phyloP scores from a whole-genome alignment of 2,797 vertebrate species.

The Neoniphon sammara region DNA sequence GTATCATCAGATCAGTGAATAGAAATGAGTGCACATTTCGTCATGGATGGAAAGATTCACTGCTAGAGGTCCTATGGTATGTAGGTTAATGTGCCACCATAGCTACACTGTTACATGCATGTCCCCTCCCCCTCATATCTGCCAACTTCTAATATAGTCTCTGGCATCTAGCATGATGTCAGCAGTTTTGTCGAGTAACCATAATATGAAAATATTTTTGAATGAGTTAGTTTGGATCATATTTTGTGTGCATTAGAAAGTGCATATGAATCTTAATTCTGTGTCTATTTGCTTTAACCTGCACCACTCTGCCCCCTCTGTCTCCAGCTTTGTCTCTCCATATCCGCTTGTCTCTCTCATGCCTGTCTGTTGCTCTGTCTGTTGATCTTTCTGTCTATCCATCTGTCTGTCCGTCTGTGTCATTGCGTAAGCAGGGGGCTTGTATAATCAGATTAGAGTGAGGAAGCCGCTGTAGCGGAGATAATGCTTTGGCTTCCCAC shows the following conservation, averaged over 20 bases:
- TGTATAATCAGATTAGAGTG: constrained; percentile 80
- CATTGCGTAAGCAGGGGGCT: constrained; percentile 75
- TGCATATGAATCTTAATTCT: not conserved
- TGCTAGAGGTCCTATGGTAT: constrained; percentile 48
- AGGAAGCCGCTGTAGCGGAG: constrained; percentile 75
- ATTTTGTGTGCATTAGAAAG: not conserved
- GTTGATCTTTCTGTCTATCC: constrained; percentile 27
- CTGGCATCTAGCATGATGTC: constrained; percentile 4
- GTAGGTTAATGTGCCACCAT: constrained; percentile 74
- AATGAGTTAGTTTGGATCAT: not conserved
- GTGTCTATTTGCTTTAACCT: not conserved
- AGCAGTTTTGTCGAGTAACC: not conserved
- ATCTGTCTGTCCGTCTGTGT: constrained; percentile 34
- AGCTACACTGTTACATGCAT: constrained; percentile 50
- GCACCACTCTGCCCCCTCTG: not conserved
- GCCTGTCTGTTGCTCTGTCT: constrained; percentile 2
- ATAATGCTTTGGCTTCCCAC: constrained; percentile 80
- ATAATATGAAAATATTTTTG: not conserved
- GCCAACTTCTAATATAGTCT: constrained; percentile 17
- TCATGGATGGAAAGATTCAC: constrained; percentile 48
- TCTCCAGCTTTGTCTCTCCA: not conserved
- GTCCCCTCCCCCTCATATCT: constrained; percentile 26
- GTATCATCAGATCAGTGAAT: constrained; percentile 1
- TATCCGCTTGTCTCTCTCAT: not conserved
- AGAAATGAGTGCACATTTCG: not conserved